Conservation (phyloP, 2,888 invertebrate genomes). For the Heliothis peltigera region DNA sequence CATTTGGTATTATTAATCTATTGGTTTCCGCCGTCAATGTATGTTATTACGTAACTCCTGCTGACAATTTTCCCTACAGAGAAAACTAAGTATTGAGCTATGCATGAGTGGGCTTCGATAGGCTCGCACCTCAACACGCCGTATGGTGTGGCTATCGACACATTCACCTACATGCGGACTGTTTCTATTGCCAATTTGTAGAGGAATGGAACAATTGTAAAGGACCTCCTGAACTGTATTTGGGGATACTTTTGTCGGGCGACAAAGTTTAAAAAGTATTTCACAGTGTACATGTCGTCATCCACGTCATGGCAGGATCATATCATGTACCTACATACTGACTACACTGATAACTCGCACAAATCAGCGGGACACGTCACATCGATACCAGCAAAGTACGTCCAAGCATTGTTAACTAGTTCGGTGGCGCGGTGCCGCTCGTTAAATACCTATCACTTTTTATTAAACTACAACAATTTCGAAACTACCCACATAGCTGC, state of each 20-base stretch:
- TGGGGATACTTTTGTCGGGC: too few species aligned
- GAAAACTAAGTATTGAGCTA: constrained; percentile 32
- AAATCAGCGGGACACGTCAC: constrained; percentile 19
- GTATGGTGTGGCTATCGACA: background rate
- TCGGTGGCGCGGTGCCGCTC: constrained; percentile 21
- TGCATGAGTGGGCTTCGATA: constrained; percentile 18
- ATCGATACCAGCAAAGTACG: constrained; percentile 35
- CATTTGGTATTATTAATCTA: constrained; percentile 4
- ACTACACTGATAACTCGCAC: background rate
- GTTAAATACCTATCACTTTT: constrained; percentile 86
- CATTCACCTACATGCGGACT: constrained; percentile 2
- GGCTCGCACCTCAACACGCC: constrained; percentile 10
- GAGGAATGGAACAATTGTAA: background rate
- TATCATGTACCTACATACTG: constrained; percentile 13
- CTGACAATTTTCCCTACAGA: constrained; percentile 5
- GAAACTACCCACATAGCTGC: constrained; percentile 85
- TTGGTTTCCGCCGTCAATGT: constrained; percentile 6
- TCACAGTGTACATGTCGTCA: background rate
- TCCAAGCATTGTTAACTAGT: constrained; percentile 43
- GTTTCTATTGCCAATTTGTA: background rate
- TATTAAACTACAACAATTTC: constrained; percentile 86
- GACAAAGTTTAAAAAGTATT: background rate
- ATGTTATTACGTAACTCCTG: constrained; percentile 5
- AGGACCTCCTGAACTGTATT: constrained; percentile 1
- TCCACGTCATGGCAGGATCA: constrained; percentile 8